Evolutionary conservation across 2,113 vertebrate genomes (phyloP), one percentile per base, ranked within the genome.

Genomic region (Arvicanthis niloticus): DNA sequence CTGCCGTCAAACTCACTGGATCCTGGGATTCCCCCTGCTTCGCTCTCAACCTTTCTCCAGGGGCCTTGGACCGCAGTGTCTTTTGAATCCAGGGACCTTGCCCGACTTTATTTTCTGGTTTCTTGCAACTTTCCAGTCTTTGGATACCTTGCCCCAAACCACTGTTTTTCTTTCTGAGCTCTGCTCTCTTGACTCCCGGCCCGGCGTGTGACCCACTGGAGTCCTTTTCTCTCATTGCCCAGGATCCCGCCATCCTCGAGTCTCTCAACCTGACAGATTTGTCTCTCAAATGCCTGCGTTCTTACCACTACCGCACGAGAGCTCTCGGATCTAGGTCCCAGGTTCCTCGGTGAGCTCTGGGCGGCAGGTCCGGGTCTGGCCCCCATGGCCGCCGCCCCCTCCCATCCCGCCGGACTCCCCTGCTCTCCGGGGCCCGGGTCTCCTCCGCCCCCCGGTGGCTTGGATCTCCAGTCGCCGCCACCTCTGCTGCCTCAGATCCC

Each of bases 401-500:
- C 91, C 87, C 91, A 96, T 51, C 60, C 88, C 56, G 60, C 80
- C 7, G 98, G 96, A 65, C 96, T 97, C 92, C 94, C 94, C 0
- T 93, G 97, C 58, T 96, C 82, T 34, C 93, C 98, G 2, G 89
- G 92, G 45, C 96, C 96, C 1, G 97, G 70, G 80, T 96, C 95
- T 26, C 96, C 94, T 81, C 96, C 72, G 8, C 91, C 82, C 6
- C 16, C 81, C 21, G 51, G 76, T 6, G 24, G 48, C 76, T 91
- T 77, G 87, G 96, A 95, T 68, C 95, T 68, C 91, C 98, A 12
- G 98, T 98, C 93, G 48, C 98, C 97, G 98, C 98, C 89, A 42
- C 98, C 92, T 76, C 96, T 45, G 45, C 94, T 12, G 97, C 89
- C 91, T 98, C 97, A 77, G 98, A 95, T n/a, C 96, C 97, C 26